A percentile compares a stretch with the other conserved stretches of the same genome.
These are phyloP conservation scores for Hylaea fasciaria DNA, from an alignment of 2,888 invertebrate species.

Conservation along the genomic window DNA sequence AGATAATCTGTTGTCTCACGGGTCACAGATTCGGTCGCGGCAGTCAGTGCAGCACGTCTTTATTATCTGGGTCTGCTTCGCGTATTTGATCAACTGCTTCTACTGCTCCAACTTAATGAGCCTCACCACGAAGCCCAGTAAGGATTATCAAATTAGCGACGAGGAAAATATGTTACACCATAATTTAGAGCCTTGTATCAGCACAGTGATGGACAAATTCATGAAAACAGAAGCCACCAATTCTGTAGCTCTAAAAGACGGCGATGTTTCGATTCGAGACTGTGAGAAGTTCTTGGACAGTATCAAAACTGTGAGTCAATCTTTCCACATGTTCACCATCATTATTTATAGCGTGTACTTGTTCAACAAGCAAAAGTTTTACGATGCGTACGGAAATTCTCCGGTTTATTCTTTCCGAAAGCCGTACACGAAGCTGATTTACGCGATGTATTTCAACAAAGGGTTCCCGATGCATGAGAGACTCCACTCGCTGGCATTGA, in stretches of 20 bases:
- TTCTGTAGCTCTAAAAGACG: constrained; percentile 1
- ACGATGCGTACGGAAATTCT: constrained; percentile 48
- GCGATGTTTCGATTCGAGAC: constrained; percentile 18
- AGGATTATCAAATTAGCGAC: constrained; percentile 40
- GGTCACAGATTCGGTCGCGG: constrained; percentile 43
- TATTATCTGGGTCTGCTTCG: constrained; percentile 60
- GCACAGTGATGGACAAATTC: constrained; percentile 44
- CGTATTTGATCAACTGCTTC: constrained; percentile 48
- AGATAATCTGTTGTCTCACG: constrained; percentile 52
- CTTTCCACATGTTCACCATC: constrained; percentile 51
- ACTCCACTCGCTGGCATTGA: constrained; percentile 47
- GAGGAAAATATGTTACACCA: constrained; percentile 42
- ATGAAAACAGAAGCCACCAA: constrained; percentile 28
- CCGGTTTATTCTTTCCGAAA: constrained; percentile 44
- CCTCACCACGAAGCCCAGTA: constrained; percentile 43
- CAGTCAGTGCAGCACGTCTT: constrained; percentile 45
- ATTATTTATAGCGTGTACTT: constrained; percentile 48
- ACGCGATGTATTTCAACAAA: constrained; percentile 62
- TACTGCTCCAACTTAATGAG: constrained; percentile 50
- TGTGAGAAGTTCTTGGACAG: constrained; percentile 48
- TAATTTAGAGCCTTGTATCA: constrained; percentile 58
- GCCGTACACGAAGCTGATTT: constrained; percentile 56
- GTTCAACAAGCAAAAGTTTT: constrained; percentile 50
- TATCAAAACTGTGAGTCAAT: constrained; percentile 51
- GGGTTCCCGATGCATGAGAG: constrained; percentile 59